Evolutionary conservation across 2,888 invertebrate genomes (phyloP).

Genomic region (Unio pictorum): DNA sequence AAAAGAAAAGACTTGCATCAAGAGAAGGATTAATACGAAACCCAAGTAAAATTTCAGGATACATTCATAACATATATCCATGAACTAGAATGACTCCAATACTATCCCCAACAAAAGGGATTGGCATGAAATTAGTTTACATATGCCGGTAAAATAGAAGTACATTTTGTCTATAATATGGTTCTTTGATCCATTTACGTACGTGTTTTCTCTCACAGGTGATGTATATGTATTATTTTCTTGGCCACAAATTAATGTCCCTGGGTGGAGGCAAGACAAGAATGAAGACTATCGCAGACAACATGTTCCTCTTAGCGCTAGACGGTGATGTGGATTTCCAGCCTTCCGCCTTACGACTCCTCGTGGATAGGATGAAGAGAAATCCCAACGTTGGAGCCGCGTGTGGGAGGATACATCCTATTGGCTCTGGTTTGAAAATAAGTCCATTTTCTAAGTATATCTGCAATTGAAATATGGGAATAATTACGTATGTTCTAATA

Average conservation of each 20-base stretch:
- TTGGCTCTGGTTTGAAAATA: slow-evolving; percentile 81
- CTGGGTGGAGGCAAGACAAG: slow-evolving; percentile 90
- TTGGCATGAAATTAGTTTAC: too few species aligned
- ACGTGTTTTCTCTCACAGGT: slow-evolving; percentile 76
- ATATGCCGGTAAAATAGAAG: neutral
- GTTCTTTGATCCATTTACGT: neutral
- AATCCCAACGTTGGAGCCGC: slow-evolving; percentile 96
- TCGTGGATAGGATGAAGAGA: slow-evolving; percentile 98
- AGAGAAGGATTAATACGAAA: too few species aligned
- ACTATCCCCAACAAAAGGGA: too few species aligned
- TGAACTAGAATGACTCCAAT: too few species aligned
- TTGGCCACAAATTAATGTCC: slow-evolving; percentile 96
- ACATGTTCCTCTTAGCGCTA: slow-evolving; percentile 93
- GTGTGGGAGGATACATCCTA: slow-evolving; percentile 98
- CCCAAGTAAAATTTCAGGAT: too few species aligned
- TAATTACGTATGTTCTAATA: too few species aligned
- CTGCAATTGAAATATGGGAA: too few species aligned
- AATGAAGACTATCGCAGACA: slow-evolving; percentile 94
- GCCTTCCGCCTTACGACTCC: slow-evolving; percentile 91
- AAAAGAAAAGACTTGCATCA: too few species aligned
- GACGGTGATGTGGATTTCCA: slow-evolving; percentile 97
- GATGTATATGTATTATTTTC: slow-evolving; percentile 99
- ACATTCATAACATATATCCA: too few species aligned
- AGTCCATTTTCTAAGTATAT: neutral
- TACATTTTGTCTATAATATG: neutral